Base-by-base conservation (phyloP, 2,888 invertebrate genomes). In the Antheraea assamensis region DNA sequence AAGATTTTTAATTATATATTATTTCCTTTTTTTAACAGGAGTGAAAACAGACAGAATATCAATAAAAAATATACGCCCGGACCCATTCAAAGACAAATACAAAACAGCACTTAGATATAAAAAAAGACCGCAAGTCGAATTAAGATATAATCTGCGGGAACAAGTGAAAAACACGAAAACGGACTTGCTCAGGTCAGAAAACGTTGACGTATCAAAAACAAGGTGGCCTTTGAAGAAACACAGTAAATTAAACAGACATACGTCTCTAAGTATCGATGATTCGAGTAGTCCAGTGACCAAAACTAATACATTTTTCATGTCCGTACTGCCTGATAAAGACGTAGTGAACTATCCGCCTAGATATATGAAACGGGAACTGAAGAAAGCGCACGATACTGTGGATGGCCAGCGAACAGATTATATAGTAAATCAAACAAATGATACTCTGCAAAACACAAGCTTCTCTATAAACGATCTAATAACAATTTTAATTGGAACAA, bases 81-180 rank as follows among this genome's bases (percentile, higher is more conserved):
- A 89, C 71, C 82, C 87, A 2, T 88, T 92, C 58, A 90, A 87
- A 78, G 89, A 92, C 24, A 85, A 85, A 78, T 90, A 88, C 70
- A 89, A 83, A 72, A 80, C 85, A 64, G 75, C 90, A 17, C 85
- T 87, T 2, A 91, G 90, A 82, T 87, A 88, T 74, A 90, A 85
- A 74, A 89, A 86, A 78, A 75, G 84, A 73, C 92, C 92, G 19
- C 89, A 87, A 80, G 81, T 91, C 8, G 85, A 92, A 78, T 78
- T 93, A n/a, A 87, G 82, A 75, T 92, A 93, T 70, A 90, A 90
- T 75, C 80, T 91, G 55, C 83, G 89, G 55, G 92, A 93, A 75
- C 90, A 91, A 77, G 86, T 92, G 0, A 92, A 87, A 76, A 87
- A 91, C 73, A 86, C 81, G 73, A 92, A 88, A 75, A 80, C 87